Base-by-base conservation (phyloP, 2,888 invertebrate genomes). In the Helleia helle region DNA sequence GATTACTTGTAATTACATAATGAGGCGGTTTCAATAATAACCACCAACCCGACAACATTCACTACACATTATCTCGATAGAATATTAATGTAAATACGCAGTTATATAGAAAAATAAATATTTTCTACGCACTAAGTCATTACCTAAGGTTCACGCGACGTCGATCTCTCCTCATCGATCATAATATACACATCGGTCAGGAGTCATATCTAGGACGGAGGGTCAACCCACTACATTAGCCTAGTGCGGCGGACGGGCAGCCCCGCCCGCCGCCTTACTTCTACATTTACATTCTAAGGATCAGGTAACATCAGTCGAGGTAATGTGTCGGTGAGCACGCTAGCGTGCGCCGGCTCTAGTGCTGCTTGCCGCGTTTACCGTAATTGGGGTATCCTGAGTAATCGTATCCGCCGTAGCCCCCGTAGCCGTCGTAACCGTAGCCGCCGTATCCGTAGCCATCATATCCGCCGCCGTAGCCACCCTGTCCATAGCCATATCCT, bases 351-450 rank as follows among this genome's bases (percentile, higher is more conserved):
- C 60, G 70, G 64, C 56, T 65, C 70, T 83, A 83, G 71, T 79
- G 73, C 76, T 83, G 83, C 80, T 84, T 84, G 75, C 81, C 81
- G 73, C 83, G 83, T 85, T 83, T 92, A 91, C 92, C 92, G 87
- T 92, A 92, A 88, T 91, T 91, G 85, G 90, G 90, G 86, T 92
- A 92, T 86, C 90, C 91, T 73, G 91, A 89, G 86, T 91, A 91
- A 85, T 91, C 91, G 81, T 92, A 92, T 70, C 92, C 91, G 69
- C 92, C 91, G 81, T 92, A 92, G 63, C 90, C 90, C 62, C 90
- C 89, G 77, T 91, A 91, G 64, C 91, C 91, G 65, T 89, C 88
- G 83, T 92, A 90, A 65, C 92, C 91, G 71, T 88, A 89, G 79
- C 90, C 90, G 59, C 91, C 90, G 63, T 89, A 88, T 66, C 90